Base-by-base conservation (phyloP, 2,113 vertebrate species). In the Heteronetta atricapilla region DNA sequence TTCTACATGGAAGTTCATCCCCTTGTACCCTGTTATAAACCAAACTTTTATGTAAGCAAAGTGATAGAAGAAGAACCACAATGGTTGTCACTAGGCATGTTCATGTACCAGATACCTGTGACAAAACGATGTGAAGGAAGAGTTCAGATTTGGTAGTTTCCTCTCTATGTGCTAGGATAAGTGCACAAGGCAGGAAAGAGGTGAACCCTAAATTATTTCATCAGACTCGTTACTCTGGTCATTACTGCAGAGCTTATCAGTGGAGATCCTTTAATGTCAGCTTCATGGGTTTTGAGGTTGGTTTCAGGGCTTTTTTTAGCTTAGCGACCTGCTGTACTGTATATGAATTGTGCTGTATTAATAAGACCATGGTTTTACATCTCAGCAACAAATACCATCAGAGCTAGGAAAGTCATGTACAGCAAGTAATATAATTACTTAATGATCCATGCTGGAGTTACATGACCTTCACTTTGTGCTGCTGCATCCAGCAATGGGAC, bases 191-290 rank as follows among this genome's bases (percentile, higher is more conserved):
- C 33, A 72, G 36, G 55, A 73, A 84, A 76, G 19, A 62, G 64
- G 13, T 66, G 62, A 87, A 87, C 70, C 29, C 33, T 73, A 60
- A 79, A 87, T 79, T 68, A 79, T 70, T 55, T 69, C 11, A 6
- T 89, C 79, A 92, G 53, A 59, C 25, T 93, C 33, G 64, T 92
- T 91, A 81, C 74, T 91, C 70, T 90, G 58, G 34, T 89, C 85
- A 88, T 78, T 91, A 76, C 17, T 81, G 52, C 52, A 70, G 66
- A 95, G 53, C 33, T 94, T 68, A 94, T 84, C 89, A 87, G 59
- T 69, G 25, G 73, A 83, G 63, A 63, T 68, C 33, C 82, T 95
- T 95, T 85, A 50, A 81, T 82, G 46, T 52, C 77, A 40, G 16
- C 58, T 94, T 81, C 50, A 11, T 74, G 56, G 44, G 22, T 7